Evolutionary conservation across 1,140 invertebrate species (phyloP).

Genomic region (Xylocopa sonorina): DNA sequence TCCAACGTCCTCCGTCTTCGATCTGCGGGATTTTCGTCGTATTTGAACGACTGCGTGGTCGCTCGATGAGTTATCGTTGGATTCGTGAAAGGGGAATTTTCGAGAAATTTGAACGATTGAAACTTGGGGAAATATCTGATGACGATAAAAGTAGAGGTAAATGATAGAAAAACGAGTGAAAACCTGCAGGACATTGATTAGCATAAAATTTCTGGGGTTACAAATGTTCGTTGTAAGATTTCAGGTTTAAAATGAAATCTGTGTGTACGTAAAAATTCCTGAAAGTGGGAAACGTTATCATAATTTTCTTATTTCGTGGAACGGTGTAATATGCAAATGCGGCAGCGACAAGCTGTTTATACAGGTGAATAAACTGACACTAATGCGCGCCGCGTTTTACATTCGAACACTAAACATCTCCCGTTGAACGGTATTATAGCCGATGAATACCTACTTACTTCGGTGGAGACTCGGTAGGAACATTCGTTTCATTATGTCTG

Average conservation of each 20-base stretch:
- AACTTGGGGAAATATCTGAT: too few relatives aligned
- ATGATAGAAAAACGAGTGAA: too few relatives aligned
- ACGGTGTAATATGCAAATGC: neutral
- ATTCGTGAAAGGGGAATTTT: too few relatives aligned
- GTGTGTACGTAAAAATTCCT: neutral
- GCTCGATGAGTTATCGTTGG: too few relatives aligned
- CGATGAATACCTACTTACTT: neutral
- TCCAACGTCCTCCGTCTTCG: too few relatives aligned
- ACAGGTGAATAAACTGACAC: conserved; percentile 45
- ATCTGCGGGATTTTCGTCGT: too few relatives aligned
- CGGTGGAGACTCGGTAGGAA: conserved; percentile 1
- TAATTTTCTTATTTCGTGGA: neutral
- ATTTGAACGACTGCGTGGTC: too few relatives aligned
- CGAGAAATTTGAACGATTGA: too few relatives aligned
- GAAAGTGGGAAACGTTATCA: neutral
- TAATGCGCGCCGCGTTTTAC: conserved; percentile 25
- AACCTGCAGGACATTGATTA: too few relatives aligned
- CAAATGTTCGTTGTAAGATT: too few relatives aligned
- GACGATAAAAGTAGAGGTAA: too few relatives aligned
- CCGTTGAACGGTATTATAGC: neutral
- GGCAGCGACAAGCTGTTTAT: conserved; percentile 39
- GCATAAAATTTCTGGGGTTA: too few relatives aligned
- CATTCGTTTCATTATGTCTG: conserved; percentile 17
- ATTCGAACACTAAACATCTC: neutral
- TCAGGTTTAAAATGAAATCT: neutral